Evolutionary conservation across 2,797 vertebrate genomes (phyloP), one percentile per base, ranked within the genome.

Genomic region (Pangasius macronema): DNA sequence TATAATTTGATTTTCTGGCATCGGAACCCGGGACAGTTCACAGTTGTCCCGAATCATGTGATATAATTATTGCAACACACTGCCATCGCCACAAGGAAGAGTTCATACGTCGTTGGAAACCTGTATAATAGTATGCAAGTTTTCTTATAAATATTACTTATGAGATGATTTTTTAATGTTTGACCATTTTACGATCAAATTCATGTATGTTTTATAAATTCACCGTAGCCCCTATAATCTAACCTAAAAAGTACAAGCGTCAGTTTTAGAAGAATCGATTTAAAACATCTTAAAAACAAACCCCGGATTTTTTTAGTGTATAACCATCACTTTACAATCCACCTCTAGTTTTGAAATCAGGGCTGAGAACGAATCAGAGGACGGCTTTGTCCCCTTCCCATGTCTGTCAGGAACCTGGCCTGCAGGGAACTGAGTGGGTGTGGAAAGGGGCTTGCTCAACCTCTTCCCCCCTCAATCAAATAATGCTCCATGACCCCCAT

Each of bases 401-500:
- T 30, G 70, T 42, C 65, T 55, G 68, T 85, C 79, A 22, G 63
- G 85, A 86, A 89, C 83, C 55, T 67, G 76, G 51, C 33, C 30
- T 73, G 72, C 24, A 33, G 67, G 55, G 80, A 70, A 84, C 67
- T 79, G 88, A 85, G 88, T 89, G 87, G 86, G 88, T 89, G 87
- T 89, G 87, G 61, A 87, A 87, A 76, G 77, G 87, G 68, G 81
- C 53, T 77, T 53, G 49, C 79, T 51, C 87, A 30, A 67, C 76
- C 36, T 82, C 82, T 75, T 6, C 85, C 88, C 85, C 87, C 87
- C 72, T 76, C 88, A 89, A 87, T 88, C 82, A 65, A 91, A 81
- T 83, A 85, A 91, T 90, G 89, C 93, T 93, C 93, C 93, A 89
- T 90, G 88, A 90, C 86, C 89, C 75, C 88, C 51, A 79, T 87